A percentile compares a stretch with the other conserved stretches of the same genome.
phyloP scores from a whole-genome alignment of 2,113 vertebrate species.

The mouse (Mus musculus) region DNA sequence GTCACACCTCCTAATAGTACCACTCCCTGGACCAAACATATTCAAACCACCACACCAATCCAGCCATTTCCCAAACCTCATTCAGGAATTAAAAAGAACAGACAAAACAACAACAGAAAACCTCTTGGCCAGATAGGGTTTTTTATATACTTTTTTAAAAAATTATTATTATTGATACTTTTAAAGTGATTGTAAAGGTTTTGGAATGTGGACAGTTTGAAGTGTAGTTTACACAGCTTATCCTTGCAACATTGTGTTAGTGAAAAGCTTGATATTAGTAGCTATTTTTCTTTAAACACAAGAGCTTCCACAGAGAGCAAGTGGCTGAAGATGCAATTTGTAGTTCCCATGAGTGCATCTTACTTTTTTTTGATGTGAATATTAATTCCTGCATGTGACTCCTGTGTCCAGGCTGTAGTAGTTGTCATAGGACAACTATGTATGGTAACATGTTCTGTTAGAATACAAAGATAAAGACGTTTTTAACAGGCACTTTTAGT shows the following conservation, averaged over 20 bases:
- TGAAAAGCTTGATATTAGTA: conserved; percentile 38
- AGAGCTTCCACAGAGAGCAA: not conserved
- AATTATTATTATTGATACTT: not conserved
- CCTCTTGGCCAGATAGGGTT: not conserved
- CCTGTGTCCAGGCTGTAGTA: conserved; percentile 2
- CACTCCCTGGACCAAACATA: too few species aligned
- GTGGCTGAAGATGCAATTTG: not conserved
- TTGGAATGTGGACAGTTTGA: conserved; percentile 38
- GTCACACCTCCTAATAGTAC: too few species aligned
- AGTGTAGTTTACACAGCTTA: conserved; percentile 39
- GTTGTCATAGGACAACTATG: not conserved
- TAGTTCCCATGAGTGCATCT: conserved; percentile 56
- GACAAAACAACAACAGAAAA: not conserved
- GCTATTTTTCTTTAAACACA: conserved; percentile 48
- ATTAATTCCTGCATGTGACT: conserved; percentile 44
- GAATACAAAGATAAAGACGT: not conserved
- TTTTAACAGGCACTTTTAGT: conserved; percentile 24
- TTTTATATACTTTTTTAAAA: not conserved
- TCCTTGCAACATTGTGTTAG: not conserved
- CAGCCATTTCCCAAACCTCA: too few species aligned
- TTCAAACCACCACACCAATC: too few species aligned
- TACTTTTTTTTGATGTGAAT: conserved; percentile 37
- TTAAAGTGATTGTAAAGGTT: conserved; percentile 49
- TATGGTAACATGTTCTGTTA: not conserved
- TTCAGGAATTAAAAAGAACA: not conserved